Evolutionary conservation across 2,113 vertebrate genomes (phyloP), one percentile per base, ranked within the genome.

Genomic region (Rhinoderma darwinii): DNA sequence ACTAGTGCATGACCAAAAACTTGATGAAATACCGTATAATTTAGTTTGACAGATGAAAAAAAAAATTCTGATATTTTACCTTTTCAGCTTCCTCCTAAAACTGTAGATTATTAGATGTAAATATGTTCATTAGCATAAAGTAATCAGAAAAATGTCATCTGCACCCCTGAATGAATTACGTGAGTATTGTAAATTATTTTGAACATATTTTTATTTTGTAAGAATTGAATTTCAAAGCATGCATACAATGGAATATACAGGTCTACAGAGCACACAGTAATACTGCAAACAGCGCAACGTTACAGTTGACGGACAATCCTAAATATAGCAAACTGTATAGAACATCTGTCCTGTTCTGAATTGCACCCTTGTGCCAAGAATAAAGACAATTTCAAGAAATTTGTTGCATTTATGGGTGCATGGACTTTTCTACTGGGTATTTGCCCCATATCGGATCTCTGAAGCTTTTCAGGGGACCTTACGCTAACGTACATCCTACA

Each of bases 161-260:
- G 20, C 18, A n/a, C 11, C 12, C 5, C 22, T 2, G 27, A 41
- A 76, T 50, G 2, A 76, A 50, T 76, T 30, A 32, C 15, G 4
- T 32, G 18, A 39, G 15, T 76, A 76, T 3, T 50, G 43, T 8
- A 5, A 76, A 50, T 30, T 44, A n/a, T 59, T n/a, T 39, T 20
- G 11, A 59, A 59, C 47, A 35, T 27, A 0, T 61, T 47, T 84
- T 75, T 75, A 84, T 84, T 84, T 84, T 72, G 75, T 37, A 84
- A 15, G 12, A 74, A 56, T 1, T 9, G 37, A 59, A 27, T 30
- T 84, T 30, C 30, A 50, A 73, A 54, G 63, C 72, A 84, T 84
- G 70, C 83, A 75, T 76, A 35, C 17, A 50, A 51, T 66, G 37
- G 41, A 63, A 83, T 83, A 37, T 83, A 56, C 66, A 51, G 12